Conservation (phyloP, 2,888 invertebrate genomes). For the Tillus elongatus region DNA sequence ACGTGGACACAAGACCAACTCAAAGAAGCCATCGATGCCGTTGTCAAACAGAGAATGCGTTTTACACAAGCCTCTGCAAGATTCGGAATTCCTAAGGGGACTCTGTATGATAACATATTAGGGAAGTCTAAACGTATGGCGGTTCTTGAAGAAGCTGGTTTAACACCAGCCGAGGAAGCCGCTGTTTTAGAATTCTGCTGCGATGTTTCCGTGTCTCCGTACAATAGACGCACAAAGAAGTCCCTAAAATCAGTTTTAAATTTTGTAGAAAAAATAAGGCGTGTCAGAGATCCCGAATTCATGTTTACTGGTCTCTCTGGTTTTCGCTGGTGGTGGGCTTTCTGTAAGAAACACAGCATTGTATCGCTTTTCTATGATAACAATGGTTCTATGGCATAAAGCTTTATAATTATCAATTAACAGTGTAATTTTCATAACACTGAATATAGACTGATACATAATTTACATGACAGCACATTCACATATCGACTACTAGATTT, state of each 20-base stretch:
- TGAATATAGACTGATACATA: too few relatives aligned
- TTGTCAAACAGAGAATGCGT: slow-evolving; percentile 65
- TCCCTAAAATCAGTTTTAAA: slow-evolving; percentile 53
- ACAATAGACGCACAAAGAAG: slow-evolving; percentile 63
- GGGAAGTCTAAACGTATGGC: slow-evolving; percentile 71
- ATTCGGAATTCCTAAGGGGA: slow-evolving; percentile 68
- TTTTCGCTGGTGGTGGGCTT: slow-evolving; percentile 76
- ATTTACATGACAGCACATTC: too few relatives aligned
- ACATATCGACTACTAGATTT: too few relatives aligned
- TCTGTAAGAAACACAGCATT: slow-evolving; percentile 69
- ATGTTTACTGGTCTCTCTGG: slow-evolving; percentile 61
- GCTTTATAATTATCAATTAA: too few relatives aligned
- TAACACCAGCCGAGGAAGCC: slow-evolving; percentile 52
- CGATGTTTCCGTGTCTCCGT: slow-evolving; percentile 58
- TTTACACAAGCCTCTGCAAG: slow-evolving; percentile 66
- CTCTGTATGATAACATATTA: slow-evolving; percentile 67
- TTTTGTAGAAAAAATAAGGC: slow-evolving; percentile 57
- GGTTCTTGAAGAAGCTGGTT: slow-evolving; percentile 59
- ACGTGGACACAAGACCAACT: slow-evolving; percentile 67
- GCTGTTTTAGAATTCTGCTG: slow-evolving; percentile 65
- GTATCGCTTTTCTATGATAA: slow-evolving; percentile 53
- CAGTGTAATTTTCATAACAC: too few relatives aligned
- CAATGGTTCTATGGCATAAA: too few relatives aligned
- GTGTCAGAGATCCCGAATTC: slow-evolving; percentile 54
- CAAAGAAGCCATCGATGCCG: slow-evolving; percentile 66